Conservation (phyloP, 2,888 invertebrate species). For the Herminia tarsipennalis region DNA sequence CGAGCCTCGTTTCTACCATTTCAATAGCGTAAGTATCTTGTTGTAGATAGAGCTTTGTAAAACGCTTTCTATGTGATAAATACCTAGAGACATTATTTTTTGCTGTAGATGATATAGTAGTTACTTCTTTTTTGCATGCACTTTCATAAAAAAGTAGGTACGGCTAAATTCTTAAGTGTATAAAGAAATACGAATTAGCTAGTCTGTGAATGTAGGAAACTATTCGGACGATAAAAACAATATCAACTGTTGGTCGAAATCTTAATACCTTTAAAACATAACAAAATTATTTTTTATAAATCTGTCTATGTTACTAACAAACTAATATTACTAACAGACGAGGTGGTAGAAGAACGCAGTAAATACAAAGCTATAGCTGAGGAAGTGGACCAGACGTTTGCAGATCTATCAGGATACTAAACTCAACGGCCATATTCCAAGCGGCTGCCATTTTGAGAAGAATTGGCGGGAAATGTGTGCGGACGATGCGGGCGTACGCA, state of each 20-base stretch:
- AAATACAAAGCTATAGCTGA: slow-evolving; percentile 99
- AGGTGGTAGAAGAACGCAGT: slow-evolving; percentile 95
- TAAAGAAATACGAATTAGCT: background rate
- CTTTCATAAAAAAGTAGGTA: background rate
- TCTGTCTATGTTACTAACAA: slow-evolving; percentile 45
- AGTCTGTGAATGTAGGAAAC: too few relatives aligned
- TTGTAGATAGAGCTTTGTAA: slow-evolving; percentile 5
- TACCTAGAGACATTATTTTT: background rate
- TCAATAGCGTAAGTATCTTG: background rate
- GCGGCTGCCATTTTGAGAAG: slow-evolving; percentile 52
- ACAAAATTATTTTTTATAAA: too few relatives aligned
- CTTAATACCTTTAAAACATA: too few relatives aligned
- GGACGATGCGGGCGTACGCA: slow-evolving; percentile 27
- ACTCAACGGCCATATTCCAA: slow-evolving; percentile 17
- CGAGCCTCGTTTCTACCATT: too few relatives aligned
- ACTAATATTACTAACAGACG: slow-evolving; percentile 88
- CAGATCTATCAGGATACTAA: slow-evolving; percentile 97
- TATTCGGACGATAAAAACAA: too few relatives aligned
- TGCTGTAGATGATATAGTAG: background rate
- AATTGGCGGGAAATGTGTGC: slow-evolving; percentile 46
- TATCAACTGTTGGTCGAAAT: too few relatives aligned
- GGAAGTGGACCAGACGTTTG: slow-evolving; percentile 98
- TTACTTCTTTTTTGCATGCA: slow-evolving; percentile 5
- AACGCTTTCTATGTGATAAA: slow-evolving; percentile 7
- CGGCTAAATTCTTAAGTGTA: background rate